These are phyloP conservation scores for Chrysodeixis includens DNA, from an alignment of 2,888 invertebrate genomes.

Conservation along the genomic window DNA sequence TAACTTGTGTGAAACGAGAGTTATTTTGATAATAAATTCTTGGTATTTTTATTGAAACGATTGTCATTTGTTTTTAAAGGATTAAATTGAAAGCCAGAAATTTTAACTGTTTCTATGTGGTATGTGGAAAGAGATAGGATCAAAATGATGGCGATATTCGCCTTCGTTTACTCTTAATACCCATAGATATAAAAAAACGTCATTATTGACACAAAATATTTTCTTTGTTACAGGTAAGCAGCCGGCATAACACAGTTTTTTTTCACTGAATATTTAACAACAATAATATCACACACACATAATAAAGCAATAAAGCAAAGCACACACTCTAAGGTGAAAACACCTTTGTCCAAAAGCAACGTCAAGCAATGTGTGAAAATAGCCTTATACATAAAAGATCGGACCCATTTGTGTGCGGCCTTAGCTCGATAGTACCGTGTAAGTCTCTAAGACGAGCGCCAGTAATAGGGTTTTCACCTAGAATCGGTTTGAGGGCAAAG, in stretches of 20 bases:
- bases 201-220: constrained; percentile 11
- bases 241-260: constrained; percentile 10
- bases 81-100: too few species aligned
- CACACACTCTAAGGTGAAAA: constrained; percentile 33
- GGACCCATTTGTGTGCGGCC: constrained; percentile 50
- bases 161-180: too few species aligned
- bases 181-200: not conserved
- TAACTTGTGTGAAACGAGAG: not conserved
- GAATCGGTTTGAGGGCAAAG: constrained; percentile 36
- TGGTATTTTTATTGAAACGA: not conserved
- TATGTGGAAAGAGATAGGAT: too few species aligned
- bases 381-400: constrained; percentile 63
- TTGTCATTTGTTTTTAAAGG: not conserved
- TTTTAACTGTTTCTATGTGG: too few species aligned
- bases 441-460: constrained; percentile 44
- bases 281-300: not conserved
- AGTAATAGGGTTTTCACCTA: constrained; percentile 34
- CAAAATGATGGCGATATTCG: too few species aligned
- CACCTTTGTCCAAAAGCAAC: constrained; percentile 43
- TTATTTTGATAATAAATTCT: not conserved
- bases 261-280: not conserved
- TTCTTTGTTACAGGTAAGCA: constrained; percentile 50
- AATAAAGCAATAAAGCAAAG: constrained; percentile 11
- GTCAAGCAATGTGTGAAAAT: constrained; percentile 49
- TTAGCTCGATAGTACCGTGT: constrained; percentile 43